Conservation (phyloP, 2,113 vertebrate genomes). For the Tetraodon nigroviridis region DNA sequence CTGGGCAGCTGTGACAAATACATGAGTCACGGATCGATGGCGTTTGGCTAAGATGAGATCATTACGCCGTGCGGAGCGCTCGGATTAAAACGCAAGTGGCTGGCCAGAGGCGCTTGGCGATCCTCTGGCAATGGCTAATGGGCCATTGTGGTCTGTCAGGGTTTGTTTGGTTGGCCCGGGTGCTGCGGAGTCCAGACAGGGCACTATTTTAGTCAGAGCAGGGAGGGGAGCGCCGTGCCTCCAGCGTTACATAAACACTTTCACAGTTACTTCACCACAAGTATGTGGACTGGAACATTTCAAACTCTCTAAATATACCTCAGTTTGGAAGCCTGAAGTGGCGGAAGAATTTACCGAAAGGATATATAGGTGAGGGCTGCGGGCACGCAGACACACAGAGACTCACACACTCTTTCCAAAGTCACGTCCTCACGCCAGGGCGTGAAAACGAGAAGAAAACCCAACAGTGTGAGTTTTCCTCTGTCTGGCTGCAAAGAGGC, state of each 20-base stretch:
- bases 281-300: conserved; percentile 25
- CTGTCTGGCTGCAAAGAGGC: conserved; percentile 48
- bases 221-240: conserved; percentile 28
- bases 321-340: background rate
- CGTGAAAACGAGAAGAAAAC: conserved; percentile 44
- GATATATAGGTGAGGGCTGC: conserved; percentile 2
- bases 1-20: conserved; percentile 55
- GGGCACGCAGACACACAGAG: conserved; percentile 24
- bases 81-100: conserved; percentile 55
- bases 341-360: conserved; percentile 5
- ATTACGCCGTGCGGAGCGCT: conserved; percentile 53
- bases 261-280: conserved; percentile 8
- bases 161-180: conserved; percentile 59
- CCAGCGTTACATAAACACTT: conserved; percentile 31
- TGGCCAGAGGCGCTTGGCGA: background rate
- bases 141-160: conserved; percentile 60
- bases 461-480: conserved; percentile 40
- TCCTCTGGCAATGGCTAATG: conserved; percentile 35
- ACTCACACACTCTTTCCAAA: conserved; percentile 47
- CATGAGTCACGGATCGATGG: conserved; percentile 67
- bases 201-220: conserved; percentile 58
- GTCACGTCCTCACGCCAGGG: conserved; percentile 59
- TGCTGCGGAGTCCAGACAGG: conserved; percentile 51
- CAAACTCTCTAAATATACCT: conserved; percentile 1
- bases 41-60: conserved; percentile 63